Base-by-base conservation (phyloP, 2,797 vertebrate species). In the Danio tinwini region DNA sequence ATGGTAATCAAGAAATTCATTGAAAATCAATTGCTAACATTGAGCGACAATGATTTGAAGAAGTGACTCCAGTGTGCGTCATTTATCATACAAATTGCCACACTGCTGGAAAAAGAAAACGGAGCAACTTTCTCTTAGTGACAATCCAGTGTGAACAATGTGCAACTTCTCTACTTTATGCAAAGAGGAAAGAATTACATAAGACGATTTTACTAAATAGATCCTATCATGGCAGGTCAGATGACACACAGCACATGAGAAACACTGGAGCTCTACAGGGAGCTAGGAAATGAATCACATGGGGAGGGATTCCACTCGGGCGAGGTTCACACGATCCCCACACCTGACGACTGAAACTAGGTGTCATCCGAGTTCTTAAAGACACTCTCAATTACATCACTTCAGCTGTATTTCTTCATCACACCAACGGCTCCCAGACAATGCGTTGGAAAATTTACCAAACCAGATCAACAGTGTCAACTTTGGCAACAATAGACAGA, bases 261-360 rank as follows among this genome's bases (percentile, higher is more conserved):
- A 11, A 19, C 6, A 40, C 11, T 8, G 16, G 11, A 63, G 40
- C 40, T 19, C 37, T 29, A 7, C 45, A 29, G 29, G 45, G 29
- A 71, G 71, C 7, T 29, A 79, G 39, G 39, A 71, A 63, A 44
- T 0, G 5, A 2, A 5, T 7, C 3, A 11, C 14, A 21, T 2
- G 5, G 59, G 16, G 16, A 58, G 49, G 42, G 39, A 68, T 1
- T 29, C 17, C 5, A 40, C 29, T 64, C 12, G 53, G 76, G 67
- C 4, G 59, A 72, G 47, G 56, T 72, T 47, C 19, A 72, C 77
- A 70, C 6, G 39, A 50, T 71, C 10, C 39, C 68, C 9, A 45
- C 49, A 71, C 65, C 56, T 52, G 76, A 50, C 37, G 4, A 63
- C 17, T 73, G 69, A 80, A 80, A 80, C 77, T 80, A 64, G 59